These are phyloP conservation scores for Centropyge bicolor DNA, from an alignment of 2,797 vertebrate species.

Conservation along the genomic window DNA sequence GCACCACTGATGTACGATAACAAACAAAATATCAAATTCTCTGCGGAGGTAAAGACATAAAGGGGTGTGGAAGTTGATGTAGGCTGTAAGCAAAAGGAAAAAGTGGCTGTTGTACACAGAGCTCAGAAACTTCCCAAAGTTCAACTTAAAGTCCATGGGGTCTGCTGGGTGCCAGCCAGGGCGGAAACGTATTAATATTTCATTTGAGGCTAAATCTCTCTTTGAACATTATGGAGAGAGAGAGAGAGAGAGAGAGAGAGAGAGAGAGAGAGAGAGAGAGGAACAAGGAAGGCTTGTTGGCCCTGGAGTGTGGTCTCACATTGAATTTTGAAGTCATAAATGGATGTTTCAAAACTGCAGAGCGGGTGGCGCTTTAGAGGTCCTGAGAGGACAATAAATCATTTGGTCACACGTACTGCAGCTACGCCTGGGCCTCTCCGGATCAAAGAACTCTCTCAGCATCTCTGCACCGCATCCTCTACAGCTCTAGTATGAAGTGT, in stretches of 20 bases:
- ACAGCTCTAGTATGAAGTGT: conserved; percentile 15
- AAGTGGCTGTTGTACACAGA: background rate
- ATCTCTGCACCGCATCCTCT: conserved; percentile 33
- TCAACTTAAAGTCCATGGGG: conserved; percentile 35
- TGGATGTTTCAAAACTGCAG: conserved; percentile 61
- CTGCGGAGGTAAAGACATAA: conserved; percentile 1
- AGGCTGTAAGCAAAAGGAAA: background rate
- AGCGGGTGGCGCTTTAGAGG: conserved; percentile 52
- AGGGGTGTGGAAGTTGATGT: background rate
- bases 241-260: background rate
- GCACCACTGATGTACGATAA: conserved; percentile 39
- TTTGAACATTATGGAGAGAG: conserved; percentile 40
- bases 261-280: conserved; percentile 1
- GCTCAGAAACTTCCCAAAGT: conserved; percentile 43
- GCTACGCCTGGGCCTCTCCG: conserved; percentile 17
- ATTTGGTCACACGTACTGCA: conserved; percentile 47
- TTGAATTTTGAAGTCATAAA: conserved; percentile 71
- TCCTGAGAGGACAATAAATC: conserved; percentile 69
- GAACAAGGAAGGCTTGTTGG: conserved; percentile 1
- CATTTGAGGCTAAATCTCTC: conserved; percentile 49
- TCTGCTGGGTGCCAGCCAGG: conserved; percentile 30
- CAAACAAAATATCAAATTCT: conserved; percentile 43
- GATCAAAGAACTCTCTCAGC: conserved; percentile 65
- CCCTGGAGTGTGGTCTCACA: conserved; percentile 42
- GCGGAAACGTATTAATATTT: conserved; percentile 60